Evolutionary conservation across 1,140 invertebrate species (phyloP), one percentile per base, ranked within the genome.

Genomic region (Anthonomus grandis): DNA sequence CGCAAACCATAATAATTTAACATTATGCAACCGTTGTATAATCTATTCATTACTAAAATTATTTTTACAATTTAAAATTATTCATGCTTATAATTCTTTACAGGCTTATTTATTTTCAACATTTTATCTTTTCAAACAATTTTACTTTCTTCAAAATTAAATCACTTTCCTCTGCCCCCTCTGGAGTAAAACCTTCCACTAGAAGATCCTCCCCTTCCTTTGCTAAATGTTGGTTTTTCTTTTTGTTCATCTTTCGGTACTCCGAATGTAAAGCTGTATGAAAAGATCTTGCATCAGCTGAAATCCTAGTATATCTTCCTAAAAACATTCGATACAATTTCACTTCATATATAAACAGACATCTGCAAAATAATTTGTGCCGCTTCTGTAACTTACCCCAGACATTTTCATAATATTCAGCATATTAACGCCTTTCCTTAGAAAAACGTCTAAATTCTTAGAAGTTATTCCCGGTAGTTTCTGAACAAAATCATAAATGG

Each of bases 401-500:
- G 71, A 76, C 44, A 83, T 70, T 44, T 78, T 77, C 37, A 84
- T 72, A 23, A 89, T 70, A 68, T 87, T 73, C 64, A 85, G 82
- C 45, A 98, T 74, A 24, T 86, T 87, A 58, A 82, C 72, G 1
- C 91, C 89, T 70, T 86, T 86, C 59, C 90, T 87, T 75, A 97
- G 78, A 50, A 97, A 75, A 0, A 72, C 64, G 47, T 84, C 79
- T 4, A 95, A 81, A 74, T 97, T 97, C 75, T 92, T 93, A 0
- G 89, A 86, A 64, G 86, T 89, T 3, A 97, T 81, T 4, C 95
- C 95, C 0, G 95, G 95, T 64, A 98, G 77, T 74, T 93, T 93
- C 9, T 88, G 79, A 17, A 97, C 74, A 71, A 98, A 92, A 78
- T 97, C 93, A 76, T 88, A 83, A 45, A 91, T 83, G 42, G 76